phyloP scores from a whole-genome alignment of 1,140 invertebrate genomes.

The Pseudachorutes palmiensis region DNA sequence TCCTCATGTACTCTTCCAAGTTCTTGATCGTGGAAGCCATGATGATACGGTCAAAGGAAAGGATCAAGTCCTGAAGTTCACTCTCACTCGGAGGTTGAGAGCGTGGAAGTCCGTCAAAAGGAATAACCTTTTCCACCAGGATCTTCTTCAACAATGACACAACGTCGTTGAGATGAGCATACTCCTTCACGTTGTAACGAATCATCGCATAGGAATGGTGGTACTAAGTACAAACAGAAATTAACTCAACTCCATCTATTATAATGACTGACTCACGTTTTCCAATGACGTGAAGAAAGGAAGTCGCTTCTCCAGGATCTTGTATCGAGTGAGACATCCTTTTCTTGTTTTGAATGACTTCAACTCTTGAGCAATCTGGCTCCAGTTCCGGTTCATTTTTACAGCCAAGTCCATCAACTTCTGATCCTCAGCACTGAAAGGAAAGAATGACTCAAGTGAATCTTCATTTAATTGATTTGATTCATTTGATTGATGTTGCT shows the following conservation, averaged over 20 bases:
- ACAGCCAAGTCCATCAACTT: conserved; percentile 23
- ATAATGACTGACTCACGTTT: conserved; percentile 12
- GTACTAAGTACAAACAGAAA: conserved; percentile 25
- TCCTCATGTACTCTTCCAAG: conserved; percentile 23
- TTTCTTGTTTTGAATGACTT: conserved; percentile 36
- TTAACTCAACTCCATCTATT: background rate
- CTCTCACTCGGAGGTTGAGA: conserved; percentile 23
- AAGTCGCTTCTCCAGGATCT: conserved; percentile 28
- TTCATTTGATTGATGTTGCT: conserved; percentile 4
- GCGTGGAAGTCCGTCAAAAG: conserved; percentile 8
- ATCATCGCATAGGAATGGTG: conserved; percentile 35
- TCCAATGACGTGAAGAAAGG: background rate
- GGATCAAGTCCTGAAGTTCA: conserved; percentile 25
- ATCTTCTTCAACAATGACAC: conserved; percentile 24
- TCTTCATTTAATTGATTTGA: background rate
- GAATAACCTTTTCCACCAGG: background rate
- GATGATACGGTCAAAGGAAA: conserved; percentile 26
- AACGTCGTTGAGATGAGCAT: conserved; percentile 32
- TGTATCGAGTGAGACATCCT: conserved; percentile 36
- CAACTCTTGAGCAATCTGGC: conserved; percentile 32
- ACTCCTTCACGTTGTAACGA: conserved; percentile 34
- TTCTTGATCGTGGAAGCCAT: conserved; percentile 15
- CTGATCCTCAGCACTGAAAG: conserved; percentile 32
- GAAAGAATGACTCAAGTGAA: background rate
- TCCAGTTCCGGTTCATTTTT: conserved; percentile 27